A percentile compares a stretch with the other conserved stretches of the same genome.
phyloP scores from a whole-genome alignment of 1,140 invertebrate species.

The Ceratina australensis region DNA sequence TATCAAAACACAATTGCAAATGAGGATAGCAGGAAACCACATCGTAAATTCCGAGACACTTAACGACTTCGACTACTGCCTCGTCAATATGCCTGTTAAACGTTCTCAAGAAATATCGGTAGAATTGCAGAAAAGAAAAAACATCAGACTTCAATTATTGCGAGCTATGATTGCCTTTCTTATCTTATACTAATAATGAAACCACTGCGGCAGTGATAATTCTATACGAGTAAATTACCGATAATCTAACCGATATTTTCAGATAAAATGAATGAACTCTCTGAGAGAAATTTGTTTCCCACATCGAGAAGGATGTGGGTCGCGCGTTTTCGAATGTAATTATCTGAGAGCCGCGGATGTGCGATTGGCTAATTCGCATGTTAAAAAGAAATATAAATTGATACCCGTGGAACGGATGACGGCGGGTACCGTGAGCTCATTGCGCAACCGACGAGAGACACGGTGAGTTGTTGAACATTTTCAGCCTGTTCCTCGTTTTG shows the following conservation, averaged over 20 bases:
- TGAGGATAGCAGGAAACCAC: no score
- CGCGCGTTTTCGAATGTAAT: neutral
- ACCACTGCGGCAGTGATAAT: neutral
- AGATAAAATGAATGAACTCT: no score
- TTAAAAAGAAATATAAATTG: neutral
- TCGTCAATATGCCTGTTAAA: no score
- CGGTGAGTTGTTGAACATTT: constrained; percentile 71
- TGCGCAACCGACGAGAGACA: constrained; percentile 80
- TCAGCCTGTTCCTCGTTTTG: constrained; percentile 67
- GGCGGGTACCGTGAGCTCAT: constrained; percentile 77
- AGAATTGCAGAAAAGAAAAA: no score
- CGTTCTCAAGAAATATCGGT: no score
- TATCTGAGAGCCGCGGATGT: neutral
- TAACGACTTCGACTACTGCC: no score
- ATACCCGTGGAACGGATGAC: constrained; percentile 66
- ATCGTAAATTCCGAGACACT: no score
- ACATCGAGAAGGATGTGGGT: neutral
- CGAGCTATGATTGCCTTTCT: no score
- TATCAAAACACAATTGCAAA: no score
- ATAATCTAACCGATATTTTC: no score
- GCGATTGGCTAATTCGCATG: neutral
- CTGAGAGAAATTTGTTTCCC: neutral
- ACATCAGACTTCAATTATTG: no score
- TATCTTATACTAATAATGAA: neutral
- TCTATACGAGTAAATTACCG: no score